Conservation (phyloP, 1,140 invertebrate genomes). For the Chymomyza costata region DNA sequence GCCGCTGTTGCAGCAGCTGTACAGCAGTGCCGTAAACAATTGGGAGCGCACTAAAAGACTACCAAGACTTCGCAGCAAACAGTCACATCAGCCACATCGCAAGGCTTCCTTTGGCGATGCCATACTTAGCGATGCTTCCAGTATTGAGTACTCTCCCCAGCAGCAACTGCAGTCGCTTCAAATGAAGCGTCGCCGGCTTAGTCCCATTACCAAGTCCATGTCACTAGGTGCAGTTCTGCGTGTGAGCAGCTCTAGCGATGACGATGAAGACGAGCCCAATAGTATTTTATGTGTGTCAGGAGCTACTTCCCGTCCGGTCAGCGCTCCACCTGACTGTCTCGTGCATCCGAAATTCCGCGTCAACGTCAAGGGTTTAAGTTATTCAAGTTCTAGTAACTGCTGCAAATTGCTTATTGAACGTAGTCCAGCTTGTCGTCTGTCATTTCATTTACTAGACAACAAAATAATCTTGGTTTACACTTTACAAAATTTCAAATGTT, state of each 20-base stretch:
- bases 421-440: slow-evolving; percentile 6
- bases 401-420: too few species aligned
- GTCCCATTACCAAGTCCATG: slow-evolving; percentile 50
- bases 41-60: slow-evolving; percentile 75
- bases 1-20: slow-evolving; percentile 78
- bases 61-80: slow-evolving; percentile 30
- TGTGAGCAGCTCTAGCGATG: slow-evolving; percentile 51
- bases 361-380: slow-evolving; percentile 58
- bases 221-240: slow-evolving; percentile 37
- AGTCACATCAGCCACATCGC: slow-evolving; percentile 13
- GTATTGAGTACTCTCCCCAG: slow-evolving; percentile 26
- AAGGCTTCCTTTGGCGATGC: slow-evolving; percentile 45
- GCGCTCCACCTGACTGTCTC: slow-evolving; percentile 56
- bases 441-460: not conserved
- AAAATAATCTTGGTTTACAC: slow-evolving; percentile 25
- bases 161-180: slow-evolving; percentile 9
- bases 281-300: slow-evolving; percentile 1
- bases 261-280: slow-evolving; percentile 29
- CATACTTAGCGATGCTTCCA: slow-evolving; percentile 42
- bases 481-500: slow-evolving; percentile 46
- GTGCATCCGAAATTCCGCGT: slow-evolving; percentile 43
- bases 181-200: slow-evolving; percentile 21
- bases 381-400: too few species aligned
- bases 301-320: slow-evolving; percentile 39
- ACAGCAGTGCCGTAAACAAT: slow-evolving; percentile 76